Percentiles rank a stretch among this genome's conserved stretches.
Conservation (phyloP, 2,113 vertebrate genomes). For the Oryzias curvinotus region DNA sequence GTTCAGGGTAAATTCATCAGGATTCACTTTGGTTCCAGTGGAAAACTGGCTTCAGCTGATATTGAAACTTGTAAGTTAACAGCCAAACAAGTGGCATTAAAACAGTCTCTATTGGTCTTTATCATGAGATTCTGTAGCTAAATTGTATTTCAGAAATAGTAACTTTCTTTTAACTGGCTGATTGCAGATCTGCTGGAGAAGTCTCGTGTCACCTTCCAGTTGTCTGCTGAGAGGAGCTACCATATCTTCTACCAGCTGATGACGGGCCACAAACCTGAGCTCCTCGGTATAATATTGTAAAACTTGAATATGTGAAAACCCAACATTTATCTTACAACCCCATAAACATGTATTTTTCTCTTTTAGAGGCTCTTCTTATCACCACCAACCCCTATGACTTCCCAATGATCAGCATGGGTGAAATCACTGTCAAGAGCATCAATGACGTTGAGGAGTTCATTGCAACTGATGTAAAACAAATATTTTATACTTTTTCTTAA, state of each 20-base stretch:
- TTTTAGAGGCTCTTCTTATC: slow-evolving; percentile 72
- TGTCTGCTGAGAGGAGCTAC: slow-evolving; percentile 77
- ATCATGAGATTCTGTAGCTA: too few species aligned
- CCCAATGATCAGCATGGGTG: slow-evolving; percentile 70
- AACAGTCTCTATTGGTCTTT: too few species aligned
- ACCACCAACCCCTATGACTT: slow-evolving; percentile 74
- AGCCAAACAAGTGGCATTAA: too few species aligned
- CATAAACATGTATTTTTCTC: background rate
- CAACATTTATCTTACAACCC: background rate
- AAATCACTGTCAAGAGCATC: slow-evolving; percentile 69
- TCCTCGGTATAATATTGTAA: slow-evolving; percentile 53
- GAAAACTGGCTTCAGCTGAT: slow-evolving; percentile 92
- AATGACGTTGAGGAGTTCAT: slow-evolving; percentile 63
- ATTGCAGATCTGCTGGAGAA: slow-evolving; percentile 68
- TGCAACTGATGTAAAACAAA: slow-evolving; percentile 41
- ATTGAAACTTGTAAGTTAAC: slow-evolving; percentile 90
- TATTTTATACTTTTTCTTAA: background rate
- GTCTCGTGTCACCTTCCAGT: slow-evolving; percentile 50
- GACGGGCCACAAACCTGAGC: slow-evolving; percentile 73
- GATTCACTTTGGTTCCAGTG: slow-evolving; percentile 87
- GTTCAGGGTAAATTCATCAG: slow-evolving; percentile 90
- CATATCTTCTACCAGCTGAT: slow-evolving; percentile 77
- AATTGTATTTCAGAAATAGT: too few species aligned
- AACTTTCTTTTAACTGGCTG: background rate
- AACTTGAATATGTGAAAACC: background rate